A percentile compares a stretch with the other conserved stretches of the same genome.
Evolutionary conservation across 2,113 vertebrate species (phyloP).

Genomic region (Leucopsar rothschildi): DNA sequence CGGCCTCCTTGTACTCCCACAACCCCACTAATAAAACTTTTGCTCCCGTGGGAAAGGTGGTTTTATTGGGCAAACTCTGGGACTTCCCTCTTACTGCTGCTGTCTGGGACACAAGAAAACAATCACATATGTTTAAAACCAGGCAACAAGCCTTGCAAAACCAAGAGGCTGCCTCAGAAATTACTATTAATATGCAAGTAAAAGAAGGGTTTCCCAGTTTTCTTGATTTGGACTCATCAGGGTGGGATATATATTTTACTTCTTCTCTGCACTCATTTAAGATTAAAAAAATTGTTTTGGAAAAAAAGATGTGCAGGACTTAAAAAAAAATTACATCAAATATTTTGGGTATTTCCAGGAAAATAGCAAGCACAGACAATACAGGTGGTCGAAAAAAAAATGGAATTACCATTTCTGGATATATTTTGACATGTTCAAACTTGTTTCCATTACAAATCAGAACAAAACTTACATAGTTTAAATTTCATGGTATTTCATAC

Average conservation of each 20-base stretch:
- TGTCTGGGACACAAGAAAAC: not conserved
- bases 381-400: not conserved
- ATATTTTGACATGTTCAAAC: not conserved
- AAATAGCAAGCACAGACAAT: not conserved
- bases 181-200: not conserved
- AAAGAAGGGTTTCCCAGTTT: not conserved
- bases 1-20: not conserved
- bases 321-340: not conserved
- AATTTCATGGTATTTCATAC: not conserved
- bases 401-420: not conserved
- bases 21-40: not conserved
- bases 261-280: not conserved
- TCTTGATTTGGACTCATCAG: not conserved
- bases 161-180: not conserved
- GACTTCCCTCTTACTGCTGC: not conserved
- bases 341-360: not conserved
- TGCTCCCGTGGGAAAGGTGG: not conserved
- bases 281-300: not conserved
- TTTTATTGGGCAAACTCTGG: not conserved
- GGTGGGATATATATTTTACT: not conserved
- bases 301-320: not conserved
- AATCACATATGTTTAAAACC: not conserved
- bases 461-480: not conserved
- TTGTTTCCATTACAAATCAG: not conserved
- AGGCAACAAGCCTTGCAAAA: not conserved